These are phyloP conservation scores for Tethea ocularis DNA, from an alignment of 2,888 invertebrate species.

Conservation along the genomic window DNA sequence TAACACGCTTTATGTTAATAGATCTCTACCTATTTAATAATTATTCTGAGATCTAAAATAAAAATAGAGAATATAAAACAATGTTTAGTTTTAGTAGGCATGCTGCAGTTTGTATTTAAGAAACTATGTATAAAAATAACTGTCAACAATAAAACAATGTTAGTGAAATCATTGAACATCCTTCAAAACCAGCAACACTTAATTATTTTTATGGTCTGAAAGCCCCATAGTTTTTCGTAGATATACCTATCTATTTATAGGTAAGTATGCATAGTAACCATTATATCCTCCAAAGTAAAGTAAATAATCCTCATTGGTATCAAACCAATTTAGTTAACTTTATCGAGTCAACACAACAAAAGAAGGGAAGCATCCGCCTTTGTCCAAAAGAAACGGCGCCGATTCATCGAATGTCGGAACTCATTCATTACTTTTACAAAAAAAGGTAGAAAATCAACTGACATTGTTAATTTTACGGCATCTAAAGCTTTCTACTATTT, in stretches of 20 bases:
- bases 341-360: conserved; percentile 55
- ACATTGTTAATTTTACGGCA: conserved; percentile 73
- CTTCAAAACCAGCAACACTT: too few species aligned
- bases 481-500: conserved; percentile 73
- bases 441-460: conserved; percentile 61
- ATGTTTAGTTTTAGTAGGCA: too few species aligned
- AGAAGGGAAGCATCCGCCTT: conserved; percentile 54
- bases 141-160: too few species aligned
- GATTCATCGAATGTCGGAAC: conserved; percentile 46
- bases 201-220: too few species aligned
- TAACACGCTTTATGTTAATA: neutral
- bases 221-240: too few species aligned
- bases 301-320: conserved; percentile 20
- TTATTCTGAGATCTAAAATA: too few species aligned
- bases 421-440: conserved; percentile 48
- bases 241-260: too few species aligned
- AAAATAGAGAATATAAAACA: too few species aligned
- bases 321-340: conserved; percentile 42
- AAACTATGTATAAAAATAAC: too few species aligned
- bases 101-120: too few species aligned
- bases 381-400: conserved; percentile 43
- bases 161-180: too few species aligned
- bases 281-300: neutral
- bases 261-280: too few species aligned
- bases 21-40: neutral